A percentile compares a stretch with the other conserved stretches of the same genome.
Conservation (phyloP, 1,140 invertebrate species). For the Eueides isabella region DNA sequence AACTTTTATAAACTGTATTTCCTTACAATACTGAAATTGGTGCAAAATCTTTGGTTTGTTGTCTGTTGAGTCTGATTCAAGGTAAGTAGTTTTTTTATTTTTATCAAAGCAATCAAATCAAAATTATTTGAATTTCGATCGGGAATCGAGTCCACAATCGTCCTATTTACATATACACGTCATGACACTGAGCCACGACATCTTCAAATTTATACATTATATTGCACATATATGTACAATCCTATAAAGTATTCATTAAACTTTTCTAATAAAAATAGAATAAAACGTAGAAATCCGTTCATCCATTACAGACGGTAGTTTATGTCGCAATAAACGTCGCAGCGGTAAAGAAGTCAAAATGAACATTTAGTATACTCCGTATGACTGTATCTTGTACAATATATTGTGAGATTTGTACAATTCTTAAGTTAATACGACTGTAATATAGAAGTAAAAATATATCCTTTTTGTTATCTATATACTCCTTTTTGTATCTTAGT, state of each 20-base stretch:
- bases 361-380: not conserved
- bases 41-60: too few species aligned
- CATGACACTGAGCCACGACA: too few species aligned
- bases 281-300: not conserved
- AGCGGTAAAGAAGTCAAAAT: constrained; percentile 10
- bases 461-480: too few species aligned
- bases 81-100: too few species aligned
- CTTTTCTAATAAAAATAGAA: constrained; percentile 4
- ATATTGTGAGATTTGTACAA: constrained; percentile 1
- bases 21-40: too few species aligned
- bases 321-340: constrained; percentile 5
- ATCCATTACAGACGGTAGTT: constrained; percentile 2
- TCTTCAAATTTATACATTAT: not conserved
- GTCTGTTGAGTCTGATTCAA: too few species aligned
- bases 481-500: too few species aligned
- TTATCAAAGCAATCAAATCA: too few species aligned
- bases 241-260: not conserved
- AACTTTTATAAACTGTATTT: too few species aligned
- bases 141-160: too few species aligned
- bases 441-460: not conserved
- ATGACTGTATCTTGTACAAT: not conserved
- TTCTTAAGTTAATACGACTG: not conserved
- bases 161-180: too few species aligned
- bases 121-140: too few species aligned
- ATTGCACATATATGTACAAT: not conserved